Base-by-base conservation (phyloP, 2,113 vertebrate species). In the Indicator indicator region DNA sequence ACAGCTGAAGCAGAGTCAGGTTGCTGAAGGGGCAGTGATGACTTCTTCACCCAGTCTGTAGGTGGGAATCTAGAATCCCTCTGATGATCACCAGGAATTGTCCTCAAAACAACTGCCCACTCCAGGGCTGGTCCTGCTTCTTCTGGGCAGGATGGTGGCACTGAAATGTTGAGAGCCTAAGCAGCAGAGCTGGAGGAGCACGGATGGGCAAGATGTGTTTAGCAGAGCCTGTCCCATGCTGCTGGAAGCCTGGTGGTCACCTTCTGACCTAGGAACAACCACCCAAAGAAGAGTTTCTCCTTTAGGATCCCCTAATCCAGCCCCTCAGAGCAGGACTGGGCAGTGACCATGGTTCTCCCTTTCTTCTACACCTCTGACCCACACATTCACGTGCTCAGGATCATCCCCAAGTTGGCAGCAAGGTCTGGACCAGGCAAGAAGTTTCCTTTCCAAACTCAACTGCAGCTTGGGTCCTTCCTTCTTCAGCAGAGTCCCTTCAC, bases 391-490 rank as follows among this genome's bases (percentile, higher is more conserved):
- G 3, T 16, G 26, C 71, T 62, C 59, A 11, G 4, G 15, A 15
- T 15, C 36, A 2, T 2, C 2, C 13, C 1, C 2, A 0, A 0
- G 36, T 0, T 4, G 55, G 1, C 30, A 46, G 54, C 59, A n/a
- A 18, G 50, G 28, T 11, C 59, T 18, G 82, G 23, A n/a, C 7
- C 48, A 2, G 76, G 63, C 81, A 42, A 23, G 77, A 48, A n/a
- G 7, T 21, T 54, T 88, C 46, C 80, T 79, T 65, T 54, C 72
- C 46, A 8, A 28, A 42, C 0, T 3, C 44, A 55, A 12, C 7
- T 6, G 77, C 33, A 21, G 86, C 38, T 24, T 38, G 38, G 58
- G 16, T 5, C 27, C 19, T 4, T 78, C 46, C 50, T 13, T 36
- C 46, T 30, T 9, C 87, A 9, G 1, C 18, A 26, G 78, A 54